These are phyloP conservation scores for Ectobius pallidus DNA, from an alignment of 2,888 invertebrate genomes.

Conservation along the genomic window DNA sequence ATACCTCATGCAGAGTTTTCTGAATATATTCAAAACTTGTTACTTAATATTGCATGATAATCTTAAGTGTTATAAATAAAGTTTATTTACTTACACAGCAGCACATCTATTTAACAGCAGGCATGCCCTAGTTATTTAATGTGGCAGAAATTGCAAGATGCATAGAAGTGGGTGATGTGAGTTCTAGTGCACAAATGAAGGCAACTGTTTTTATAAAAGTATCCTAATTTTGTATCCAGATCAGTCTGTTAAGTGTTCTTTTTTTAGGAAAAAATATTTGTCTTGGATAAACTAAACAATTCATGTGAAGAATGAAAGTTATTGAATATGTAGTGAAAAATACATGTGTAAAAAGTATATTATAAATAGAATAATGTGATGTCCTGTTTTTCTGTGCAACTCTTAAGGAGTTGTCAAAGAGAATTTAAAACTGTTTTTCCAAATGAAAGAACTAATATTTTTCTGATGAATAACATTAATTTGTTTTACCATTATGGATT, in stretches of 20 bases:
- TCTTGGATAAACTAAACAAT: background rate
- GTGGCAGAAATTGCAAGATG: background rate
- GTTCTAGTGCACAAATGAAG: background rate
- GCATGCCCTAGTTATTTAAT: background rate
- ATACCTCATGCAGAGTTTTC: background rate
- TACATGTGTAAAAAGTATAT: constrained; percentile 2
- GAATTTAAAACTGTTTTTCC: constrained; percentile 31
- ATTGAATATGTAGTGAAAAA: constrained; percentile 16
- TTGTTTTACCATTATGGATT: constrained; percentile 16
- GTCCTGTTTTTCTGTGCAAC: constrained; percentile 20
- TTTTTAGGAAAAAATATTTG: background rate
- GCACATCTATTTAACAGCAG: background rate
- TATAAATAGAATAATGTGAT: constrained; percentile 21
- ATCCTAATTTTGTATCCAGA: background rate
- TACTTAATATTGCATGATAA: background rate
- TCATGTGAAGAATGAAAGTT: constrained; percentile 8
- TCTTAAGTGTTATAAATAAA: background rate
- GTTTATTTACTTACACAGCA: background rate
- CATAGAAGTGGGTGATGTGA: background rate
- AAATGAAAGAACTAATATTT: constrained; percentile 24
- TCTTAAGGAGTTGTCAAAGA: constrained; percentile 20
- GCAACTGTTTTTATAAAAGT: constrained; percentile 7
- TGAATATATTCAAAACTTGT: background rate
- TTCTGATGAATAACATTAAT: constrained; percentile 14
- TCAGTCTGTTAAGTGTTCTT: constrained; percentile 15